These are phyloP conservation scores for Pterophyllum scalare DNA, from an alignment of 2,113 vertebrate genomes.

Conservation along the genomic window DNA sequence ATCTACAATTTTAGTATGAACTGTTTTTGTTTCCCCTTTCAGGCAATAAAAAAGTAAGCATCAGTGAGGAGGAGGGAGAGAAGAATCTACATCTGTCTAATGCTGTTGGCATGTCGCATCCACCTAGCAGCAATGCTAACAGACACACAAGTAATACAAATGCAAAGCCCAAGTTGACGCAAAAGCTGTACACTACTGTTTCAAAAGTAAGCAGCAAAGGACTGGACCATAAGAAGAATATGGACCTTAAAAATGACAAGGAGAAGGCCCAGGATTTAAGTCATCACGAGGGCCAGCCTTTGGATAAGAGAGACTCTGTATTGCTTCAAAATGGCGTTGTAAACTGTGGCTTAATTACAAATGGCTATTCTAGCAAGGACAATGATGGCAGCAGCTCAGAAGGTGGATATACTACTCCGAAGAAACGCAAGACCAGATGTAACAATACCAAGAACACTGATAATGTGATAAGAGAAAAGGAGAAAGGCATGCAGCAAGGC, in stretches of 20 bases:
- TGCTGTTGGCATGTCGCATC: constrained; percentile 67
- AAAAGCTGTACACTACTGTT: constrained; percentile 70
- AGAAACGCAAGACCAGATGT: constrained; percentile 91
- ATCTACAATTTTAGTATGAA: constrained; percentile 17
- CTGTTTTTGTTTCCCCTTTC: constrained; percentile 57
- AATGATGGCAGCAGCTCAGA: constrained; percentile 96
- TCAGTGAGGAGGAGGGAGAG: constrained; percentile 73
- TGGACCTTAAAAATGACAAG: constrained; percentile 94
- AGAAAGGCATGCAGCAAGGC: constrained; percentile 88
- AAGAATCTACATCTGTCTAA: constrained; percentile 73
- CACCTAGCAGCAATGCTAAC: constrained; percentile 75
- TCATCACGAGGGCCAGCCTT: constrained; percentile 83
- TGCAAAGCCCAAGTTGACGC: constrained; percentile 74
- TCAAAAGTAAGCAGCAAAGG: constrained; percentile 89
- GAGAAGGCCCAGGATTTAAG: constrained; percentile 86
- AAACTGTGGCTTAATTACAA: constrained; percentile 88
- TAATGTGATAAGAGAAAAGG: constrained; percentile 86
- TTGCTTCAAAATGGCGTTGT: constrained; percentile 90
- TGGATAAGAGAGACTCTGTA: constrained; percentile 87
- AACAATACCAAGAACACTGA: constrained; percentile 90
- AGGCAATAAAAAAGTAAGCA: constrained; percentile 82
- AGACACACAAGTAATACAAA: constrained; percentile 71
- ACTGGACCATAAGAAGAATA: constrained; percentile 89
- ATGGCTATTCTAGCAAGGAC: constrained; percentile 93
- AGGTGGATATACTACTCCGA: constrained; percentile 94